Conservation (phyloP, 2,113 vertebrate genomes). For the Formicarius rufipectus region DNA sequence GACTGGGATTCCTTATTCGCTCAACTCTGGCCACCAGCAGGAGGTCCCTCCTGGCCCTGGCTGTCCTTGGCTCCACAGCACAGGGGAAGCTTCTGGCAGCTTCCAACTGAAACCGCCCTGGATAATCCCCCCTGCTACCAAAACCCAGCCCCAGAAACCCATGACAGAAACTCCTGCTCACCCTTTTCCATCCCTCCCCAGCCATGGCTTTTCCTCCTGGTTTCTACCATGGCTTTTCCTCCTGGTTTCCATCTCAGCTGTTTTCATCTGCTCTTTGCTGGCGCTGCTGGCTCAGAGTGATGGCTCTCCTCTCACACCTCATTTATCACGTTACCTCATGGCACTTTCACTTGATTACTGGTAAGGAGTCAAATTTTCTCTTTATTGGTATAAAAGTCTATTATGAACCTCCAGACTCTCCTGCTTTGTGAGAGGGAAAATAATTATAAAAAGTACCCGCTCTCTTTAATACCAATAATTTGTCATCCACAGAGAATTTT, state of each 20-base stretch:
- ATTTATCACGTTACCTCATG: background rate
- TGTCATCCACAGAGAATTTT: background rate
- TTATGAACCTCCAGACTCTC: background rate
- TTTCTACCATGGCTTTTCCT: background rate
- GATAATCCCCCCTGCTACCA: too few relatives aligned
- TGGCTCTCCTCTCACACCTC: slow-evolving; percentile 11
- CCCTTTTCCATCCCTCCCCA: background rate
- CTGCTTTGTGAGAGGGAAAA: background rate
- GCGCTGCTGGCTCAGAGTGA: background rate
- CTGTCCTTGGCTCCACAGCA: too few relatives aligned
- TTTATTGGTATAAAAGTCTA: slow-evolving; percentile 2
- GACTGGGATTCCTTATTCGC: too few relatives aligned
- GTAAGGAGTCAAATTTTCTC: background rate
- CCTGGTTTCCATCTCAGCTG: background rate
- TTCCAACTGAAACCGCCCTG: too few relatives aligned
- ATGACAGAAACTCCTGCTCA: slow-evolving; percentile 1
- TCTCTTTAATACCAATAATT: slow-evolving; percentile 37
- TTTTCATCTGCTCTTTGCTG: slow-evolving; percentile 8
- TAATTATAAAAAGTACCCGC: background rate
- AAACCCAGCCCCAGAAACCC: too few relatives aligned
- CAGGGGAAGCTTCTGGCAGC: too few relatives aligned
- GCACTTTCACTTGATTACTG: slow-evolving; percentile 7
- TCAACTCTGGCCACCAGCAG: too few relatives aligned
- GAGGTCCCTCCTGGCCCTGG: too few relatives aligned
- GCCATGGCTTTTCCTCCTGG: background rate